These are phyloP conservation scores for Apis cerana DNA, from an alignment of 1,140 invertebrate species.

Conservation along the genomic window DNA sequence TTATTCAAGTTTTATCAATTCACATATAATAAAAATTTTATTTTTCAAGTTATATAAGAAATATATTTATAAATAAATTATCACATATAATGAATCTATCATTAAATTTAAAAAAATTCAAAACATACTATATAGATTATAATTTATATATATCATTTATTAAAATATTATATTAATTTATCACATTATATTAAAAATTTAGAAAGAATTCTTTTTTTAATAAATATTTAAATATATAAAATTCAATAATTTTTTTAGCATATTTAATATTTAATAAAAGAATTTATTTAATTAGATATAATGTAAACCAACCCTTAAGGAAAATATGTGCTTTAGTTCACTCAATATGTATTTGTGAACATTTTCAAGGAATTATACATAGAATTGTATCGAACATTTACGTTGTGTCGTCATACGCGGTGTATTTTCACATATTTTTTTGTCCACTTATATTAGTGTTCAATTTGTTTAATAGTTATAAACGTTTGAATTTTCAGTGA, in stretches of 20 bases:
- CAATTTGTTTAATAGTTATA: background rate
- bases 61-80: background rate
- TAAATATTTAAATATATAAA: background rate
- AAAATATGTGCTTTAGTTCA: background rate
- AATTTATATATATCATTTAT: background rate
- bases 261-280: background rate
- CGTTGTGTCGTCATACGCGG: conserved; percentile 15
- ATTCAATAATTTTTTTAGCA: background rate
- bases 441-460: conserved; percentile 1
- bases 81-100: background rate
- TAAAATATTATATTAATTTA: background rate
- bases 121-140: background rate
- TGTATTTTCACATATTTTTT: conserved; percentile 18
- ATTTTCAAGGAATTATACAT: conserved; percentile 3
- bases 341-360: conserved; percentile 19
- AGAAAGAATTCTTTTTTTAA: background rate
- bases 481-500: background rate
- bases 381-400: conserved; percentile 30
- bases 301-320: conserved; percentile 25
- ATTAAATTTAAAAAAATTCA: background rate
- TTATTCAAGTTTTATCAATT: background rate
- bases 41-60: background rate
- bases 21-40: background rate
- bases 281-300: background rate
- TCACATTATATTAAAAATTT: background rate